Percentiles rank a stretch among this genome's conserved stretches.
phyloP scores from a whole-genome alignment of 2,888 invertebrate genomes.

The Colostygia pectinataria region DNA sequence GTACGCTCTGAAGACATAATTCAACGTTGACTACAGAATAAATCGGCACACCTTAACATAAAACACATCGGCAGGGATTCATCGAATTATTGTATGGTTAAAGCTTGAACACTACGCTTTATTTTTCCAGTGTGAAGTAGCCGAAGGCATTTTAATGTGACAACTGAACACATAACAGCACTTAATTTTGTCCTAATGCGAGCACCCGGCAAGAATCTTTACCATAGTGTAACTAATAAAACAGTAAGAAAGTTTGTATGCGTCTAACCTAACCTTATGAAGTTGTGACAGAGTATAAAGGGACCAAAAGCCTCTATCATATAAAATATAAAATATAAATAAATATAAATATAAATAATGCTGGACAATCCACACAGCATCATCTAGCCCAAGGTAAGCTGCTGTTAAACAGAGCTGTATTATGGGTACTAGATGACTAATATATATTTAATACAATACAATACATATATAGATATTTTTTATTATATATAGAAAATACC shows the following conservation, averaged over 20 bases:
- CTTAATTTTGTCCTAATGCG: conserved; percentile 82
- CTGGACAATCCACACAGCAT: no score
- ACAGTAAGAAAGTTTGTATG: conserved; percentile 1
- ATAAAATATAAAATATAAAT: no score
- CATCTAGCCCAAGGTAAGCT: no score
- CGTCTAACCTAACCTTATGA: no score
- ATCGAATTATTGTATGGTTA: conserved; percentile 70
- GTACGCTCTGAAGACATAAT: conserved; percentile 30
- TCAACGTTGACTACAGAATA: conserved; percentile 40
- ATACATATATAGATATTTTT: no score
- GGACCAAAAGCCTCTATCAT: no score
- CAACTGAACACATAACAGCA: conserved; percentile 78
- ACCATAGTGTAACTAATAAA: conserved; percentile 9
- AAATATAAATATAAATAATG: no score
- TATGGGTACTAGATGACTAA: no score
- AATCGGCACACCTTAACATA: conserved; percentile 55
- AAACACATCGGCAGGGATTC: conserved; percentile 55
- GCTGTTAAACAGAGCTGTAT: no score
- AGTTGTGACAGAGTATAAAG: no score
- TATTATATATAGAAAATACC: no score
- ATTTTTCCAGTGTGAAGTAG: conserved; percentile 69
- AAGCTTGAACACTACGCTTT: conserved; percentile 54
- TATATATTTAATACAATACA: no score
- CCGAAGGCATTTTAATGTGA: conserved; percentile 79
- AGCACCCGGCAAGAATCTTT: conserved; percentile 64